These are phyloP conservation scores for Formica aserva DNA, from an alignment of 2,888 invertebrate genomes.

Conservation along the genomic window DNA sequence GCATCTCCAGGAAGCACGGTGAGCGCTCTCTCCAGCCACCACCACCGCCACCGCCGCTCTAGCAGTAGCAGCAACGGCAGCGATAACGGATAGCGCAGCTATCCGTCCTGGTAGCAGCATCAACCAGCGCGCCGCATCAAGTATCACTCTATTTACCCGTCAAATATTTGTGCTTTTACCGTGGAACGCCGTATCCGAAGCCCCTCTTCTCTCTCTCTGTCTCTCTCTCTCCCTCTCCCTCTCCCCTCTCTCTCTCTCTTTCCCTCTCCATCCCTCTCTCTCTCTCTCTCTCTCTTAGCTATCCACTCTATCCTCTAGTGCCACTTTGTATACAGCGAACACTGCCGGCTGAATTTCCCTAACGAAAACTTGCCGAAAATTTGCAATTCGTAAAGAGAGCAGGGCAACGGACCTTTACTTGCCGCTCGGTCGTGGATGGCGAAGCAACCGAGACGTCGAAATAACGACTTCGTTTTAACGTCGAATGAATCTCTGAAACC, in stretches of 20 bases:
- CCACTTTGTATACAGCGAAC: conserved; percentile 84
- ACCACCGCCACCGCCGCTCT: conserved; percentile 59
- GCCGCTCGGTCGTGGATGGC: conserved; percentile 33
- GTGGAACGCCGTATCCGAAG: conserved; percentile 81
- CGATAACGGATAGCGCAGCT: conserved; percentile 53
- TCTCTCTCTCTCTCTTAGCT: conserved; percentile 67
- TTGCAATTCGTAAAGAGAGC: conserved; percentile 84
- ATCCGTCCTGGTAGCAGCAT: conserved; percentile 56
- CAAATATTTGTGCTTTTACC: conserved; percentile 86
- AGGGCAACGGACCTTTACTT: conserved; percentile 58
- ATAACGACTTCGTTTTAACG: conserved; percentile 60
- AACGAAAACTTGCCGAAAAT: conserved; percentile 85
- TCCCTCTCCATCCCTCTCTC: conserved; percentile 21
- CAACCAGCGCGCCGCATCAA: conserved; percentile 83
- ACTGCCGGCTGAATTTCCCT: conserved; percentile 83
- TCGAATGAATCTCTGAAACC: conserved; percentile 2
- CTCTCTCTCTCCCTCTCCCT: conserved; percentile 55
- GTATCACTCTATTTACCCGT: conserved; percentile 85
- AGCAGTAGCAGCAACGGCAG: conserved; percentile 62
- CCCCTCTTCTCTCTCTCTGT: conserved; percentile 72
- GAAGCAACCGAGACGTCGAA: conserved; percentile 51
- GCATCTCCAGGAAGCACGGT: conserved; percentile 70
- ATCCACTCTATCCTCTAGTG: conserved; percentile 80
- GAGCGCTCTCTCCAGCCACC: conserved; percentile 58
- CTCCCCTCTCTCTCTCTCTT: conserved; percentile 59